Evolutionary conservation across 2,113 vertebrate species (phyloP).

Genomic region (Thomomys bottae): DNA sequence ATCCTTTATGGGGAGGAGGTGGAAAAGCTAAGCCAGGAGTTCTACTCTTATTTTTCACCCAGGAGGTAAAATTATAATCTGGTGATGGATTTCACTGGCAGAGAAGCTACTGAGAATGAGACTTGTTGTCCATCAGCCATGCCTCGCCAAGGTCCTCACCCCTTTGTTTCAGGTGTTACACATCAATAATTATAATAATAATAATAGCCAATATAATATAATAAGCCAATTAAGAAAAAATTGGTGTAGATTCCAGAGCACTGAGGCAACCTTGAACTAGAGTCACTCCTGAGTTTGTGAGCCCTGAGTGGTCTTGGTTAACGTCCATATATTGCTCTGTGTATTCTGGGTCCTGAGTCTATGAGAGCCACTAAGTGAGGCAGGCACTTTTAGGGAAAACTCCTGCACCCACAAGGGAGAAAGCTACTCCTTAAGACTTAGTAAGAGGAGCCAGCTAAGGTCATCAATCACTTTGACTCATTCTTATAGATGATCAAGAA

Average conservation of each 20-base stretch:
- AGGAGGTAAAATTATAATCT: constrained; percentile 59
- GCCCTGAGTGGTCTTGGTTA: background rate
- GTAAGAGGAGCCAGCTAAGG: background rate
- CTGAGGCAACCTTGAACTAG: constrained; percentile 13
- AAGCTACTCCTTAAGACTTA: background rate
- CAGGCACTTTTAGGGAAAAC: background rate
- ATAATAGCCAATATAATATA: no score
- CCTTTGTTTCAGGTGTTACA: constrained; percentile 1
- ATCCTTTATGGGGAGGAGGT: constrained; percentile 3
- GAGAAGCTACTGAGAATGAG: constrained; percentile 1
- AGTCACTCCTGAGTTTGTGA: constrained; percentile 17
- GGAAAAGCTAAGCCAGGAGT: constrained; percentile 5
- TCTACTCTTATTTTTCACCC: constrained; percentile 54
- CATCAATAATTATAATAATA: no score
- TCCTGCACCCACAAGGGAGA: background rate
- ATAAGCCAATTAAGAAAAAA: constrained; percentile 5
- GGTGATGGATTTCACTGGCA: constrained; percentile 28
- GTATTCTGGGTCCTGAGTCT: background rate
- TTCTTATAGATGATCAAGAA: background rate
- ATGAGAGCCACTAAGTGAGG: background rate
- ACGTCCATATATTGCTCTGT: background rate
- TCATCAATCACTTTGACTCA: background rate
- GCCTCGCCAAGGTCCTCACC: background rate
- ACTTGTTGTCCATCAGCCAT: constrained; percentile 8
- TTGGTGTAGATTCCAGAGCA: background rate